Evolutionary conservation across 35 echinoderm and acorn worm species (phyloP), one percentile per base, ranked within the genome.

Genomic region (Anneissia japonica): DNA sequence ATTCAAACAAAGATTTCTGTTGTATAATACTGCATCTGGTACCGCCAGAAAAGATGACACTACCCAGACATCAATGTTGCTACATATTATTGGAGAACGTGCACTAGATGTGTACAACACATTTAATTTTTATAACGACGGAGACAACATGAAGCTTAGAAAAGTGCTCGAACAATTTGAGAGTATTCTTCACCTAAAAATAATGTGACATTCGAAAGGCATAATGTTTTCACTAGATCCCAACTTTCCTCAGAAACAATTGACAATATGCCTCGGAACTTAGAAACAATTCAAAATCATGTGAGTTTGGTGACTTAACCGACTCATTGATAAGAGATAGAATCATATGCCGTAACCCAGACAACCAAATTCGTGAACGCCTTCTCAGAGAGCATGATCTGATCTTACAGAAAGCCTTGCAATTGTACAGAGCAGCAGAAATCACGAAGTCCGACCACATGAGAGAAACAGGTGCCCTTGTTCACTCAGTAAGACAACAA

Each of bases 171-270:
- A 87, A 12, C 37, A 26, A 10, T 87, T 87, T 31, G 36, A 87
- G 79, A 32, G 0, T 89, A 89, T 46, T 89, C 80, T 31, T 76
- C n/a, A 9, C 88, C 88, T 19, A 89, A 77, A 34, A 4, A 39
- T 9, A 89, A 89, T 46, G 10, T 89, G 0, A 89, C 88, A 0
- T 89, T 75, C 35, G 88, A 89, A 40, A 35, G 88, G 23, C 88
- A 89, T 39, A 39, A 31, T 35, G 82, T 89, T 45, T 89, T 89
- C 36, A 83, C 56, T 10, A 33, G 87, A 28, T 3, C 7, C 12
- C 87, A 73, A 33, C 31, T 45, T 11, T 10, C 46, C n/a, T 26
- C 21, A 55, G 87, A 89, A 32, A 75, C 14, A 29, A 83, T 82
- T 76, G 79, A 83, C 39, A 83, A 0, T 87, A 87, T 80, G 41